These are phyloP conservation scores for Cichlasoma orientale DNA, from an alignment of 2,797 vertebrate species.

Conservation along the genomic window DNA sequence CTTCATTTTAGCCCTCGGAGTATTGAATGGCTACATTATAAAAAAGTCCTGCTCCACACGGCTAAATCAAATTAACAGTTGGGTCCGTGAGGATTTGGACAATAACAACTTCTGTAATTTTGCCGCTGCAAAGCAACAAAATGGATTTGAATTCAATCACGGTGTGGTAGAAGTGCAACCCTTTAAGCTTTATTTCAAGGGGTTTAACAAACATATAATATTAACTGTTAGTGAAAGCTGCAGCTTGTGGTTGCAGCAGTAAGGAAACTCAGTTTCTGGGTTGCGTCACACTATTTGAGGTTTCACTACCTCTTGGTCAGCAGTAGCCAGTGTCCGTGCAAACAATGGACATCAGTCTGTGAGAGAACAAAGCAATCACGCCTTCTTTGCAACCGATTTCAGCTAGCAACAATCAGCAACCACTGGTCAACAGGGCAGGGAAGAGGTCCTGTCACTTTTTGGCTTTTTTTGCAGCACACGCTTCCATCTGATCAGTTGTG, in stretches of 20 bases:
- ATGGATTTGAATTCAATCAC: neutral
- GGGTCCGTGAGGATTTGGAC: neutral
- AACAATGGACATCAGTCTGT: accelerated
- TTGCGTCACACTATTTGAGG: neutral
- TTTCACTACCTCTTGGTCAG: neutral
- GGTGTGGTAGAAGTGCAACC: neutral
- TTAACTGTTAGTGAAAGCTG: neutral
- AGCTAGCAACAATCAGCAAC: neutral
- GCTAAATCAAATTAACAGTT: neutral
- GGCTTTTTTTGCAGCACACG: neutral
- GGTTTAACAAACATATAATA: accelerated
- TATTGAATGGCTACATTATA: neutral
- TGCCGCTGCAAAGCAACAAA: neutral
- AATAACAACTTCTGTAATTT: neutral
- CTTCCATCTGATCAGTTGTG: neutral
- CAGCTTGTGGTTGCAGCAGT: neutral
- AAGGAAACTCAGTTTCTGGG: too few relatives aligned
- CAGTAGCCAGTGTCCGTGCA: neutral
- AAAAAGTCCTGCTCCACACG: neutral
- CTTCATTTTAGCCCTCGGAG: neutral
- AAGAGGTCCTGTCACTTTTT: accelerated
- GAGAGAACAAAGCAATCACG: neutral
- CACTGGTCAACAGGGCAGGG: accelerated
- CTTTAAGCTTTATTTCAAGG: neutral
- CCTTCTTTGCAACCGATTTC: neutral